A percentile compares a stretch with the other conserved stretches of the same genome.
These are phyloP conservation scores for Nixonia krombeini DNA, from an alignment of 1,140 invertebrate genomes.

Conservation along the genomic window DNA sequence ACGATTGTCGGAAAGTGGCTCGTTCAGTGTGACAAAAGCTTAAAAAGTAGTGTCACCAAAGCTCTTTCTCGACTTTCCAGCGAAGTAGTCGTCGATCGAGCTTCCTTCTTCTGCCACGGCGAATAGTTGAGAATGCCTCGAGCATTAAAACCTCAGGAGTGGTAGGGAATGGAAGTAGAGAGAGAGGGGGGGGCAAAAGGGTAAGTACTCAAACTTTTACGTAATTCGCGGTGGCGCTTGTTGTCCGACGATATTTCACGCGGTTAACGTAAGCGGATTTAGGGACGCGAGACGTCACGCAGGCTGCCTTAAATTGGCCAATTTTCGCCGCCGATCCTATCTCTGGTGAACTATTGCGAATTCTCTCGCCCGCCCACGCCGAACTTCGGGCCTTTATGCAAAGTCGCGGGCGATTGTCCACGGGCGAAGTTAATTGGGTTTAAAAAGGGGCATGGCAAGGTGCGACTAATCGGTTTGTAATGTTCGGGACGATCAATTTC, in stretches of 20 bases:
- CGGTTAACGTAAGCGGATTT: conserved; percentile 49
- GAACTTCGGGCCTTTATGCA: too few relatives aligned
- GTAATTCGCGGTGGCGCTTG: conserved; percentile 31
- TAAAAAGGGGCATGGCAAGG: not conserved
- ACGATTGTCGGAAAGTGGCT: too few relatives aligned
- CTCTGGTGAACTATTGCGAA: conserved; percentile 32
- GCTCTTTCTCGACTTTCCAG: conserved; percentile 33
- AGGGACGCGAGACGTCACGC: conserved; percentile 17
- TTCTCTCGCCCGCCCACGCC: too few relatives aligned
- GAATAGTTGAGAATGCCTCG: conserved; percentile 35
- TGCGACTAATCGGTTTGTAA: conserved; percentile 1
- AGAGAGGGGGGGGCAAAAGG: too few relatives aligned
- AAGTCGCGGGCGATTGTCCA: too few relatives aligned
- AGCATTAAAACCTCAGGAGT: too few relatives aligned
- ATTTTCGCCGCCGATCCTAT: conserved; percentile 36
- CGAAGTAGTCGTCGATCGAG: conserved; percentile 32
- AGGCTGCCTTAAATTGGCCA: conserved; percentile 41
- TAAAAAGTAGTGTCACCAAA: conserved; percentile 35
- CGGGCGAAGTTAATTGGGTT: too few relatives aligned
- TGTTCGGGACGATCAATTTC: not conserved
- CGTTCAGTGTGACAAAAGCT: conserved; percentile 40
- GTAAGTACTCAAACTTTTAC: conserved; percentile 49
- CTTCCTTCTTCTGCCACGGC: conserved; percentile 2
- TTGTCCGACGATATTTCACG: conserved; percentile 33
- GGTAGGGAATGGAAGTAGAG: too few relatives aligned